phyloP scores from a whole-genome alignment of 1,140 invertebrate genomes.

The Leucophenga varia region DNA sequence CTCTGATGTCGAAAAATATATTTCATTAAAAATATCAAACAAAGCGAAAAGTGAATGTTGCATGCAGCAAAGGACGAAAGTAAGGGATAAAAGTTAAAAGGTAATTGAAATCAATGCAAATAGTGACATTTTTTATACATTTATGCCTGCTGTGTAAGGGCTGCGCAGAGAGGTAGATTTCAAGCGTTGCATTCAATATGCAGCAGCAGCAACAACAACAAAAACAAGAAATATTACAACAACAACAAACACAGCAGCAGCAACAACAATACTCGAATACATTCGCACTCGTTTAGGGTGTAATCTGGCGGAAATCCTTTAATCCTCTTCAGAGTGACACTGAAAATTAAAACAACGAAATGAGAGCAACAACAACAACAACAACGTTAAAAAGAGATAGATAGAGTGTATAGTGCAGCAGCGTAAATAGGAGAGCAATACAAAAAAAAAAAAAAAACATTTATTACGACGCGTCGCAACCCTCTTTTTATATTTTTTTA shows the following conservation, averaged over 20 bases:
- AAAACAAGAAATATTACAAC: too few relatives aligned
- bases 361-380: slow-evolving; percentile 15
- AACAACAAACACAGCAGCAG: background rate
- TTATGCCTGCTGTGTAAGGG: too few relatives aligned
- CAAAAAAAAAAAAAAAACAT: too few relatives aligned
- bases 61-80: too few relatives aligned
- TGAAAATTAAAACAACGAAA: slow-evolving; percentile 41
- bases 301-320: slow-evolving; percentile 51
- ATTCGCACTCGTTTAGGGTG: slow-evolving; percentile 44
- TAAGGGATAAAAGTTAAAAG: background rate
- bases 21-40: too few relatives aligned
- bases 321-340: slow-evolving; percentile 52
- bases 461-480: too few relatives aligned
- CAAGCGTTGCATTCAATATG: slow-evolving; percentile 20
- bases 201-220: background rate
- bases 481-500: too few relatives aligned
- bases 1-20: too few relatives aligned
- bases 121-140: background rate
- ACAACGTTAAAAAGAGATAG: too few relatives aligned
- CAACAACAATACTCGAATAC: background rate
- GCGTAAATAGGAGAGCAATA: too few relatives aligned
- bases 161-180: slow-evolving; percentile 4
- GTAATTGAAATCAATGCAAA: slow-evolving; percentile 8
- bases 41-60: too few relatives aligned
- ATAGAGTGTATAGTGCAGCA: too few relatives aligned